Conservation (phyloP, 2,888 invertebrate genomes). For the Eupithecia subumbrata region DNA sequence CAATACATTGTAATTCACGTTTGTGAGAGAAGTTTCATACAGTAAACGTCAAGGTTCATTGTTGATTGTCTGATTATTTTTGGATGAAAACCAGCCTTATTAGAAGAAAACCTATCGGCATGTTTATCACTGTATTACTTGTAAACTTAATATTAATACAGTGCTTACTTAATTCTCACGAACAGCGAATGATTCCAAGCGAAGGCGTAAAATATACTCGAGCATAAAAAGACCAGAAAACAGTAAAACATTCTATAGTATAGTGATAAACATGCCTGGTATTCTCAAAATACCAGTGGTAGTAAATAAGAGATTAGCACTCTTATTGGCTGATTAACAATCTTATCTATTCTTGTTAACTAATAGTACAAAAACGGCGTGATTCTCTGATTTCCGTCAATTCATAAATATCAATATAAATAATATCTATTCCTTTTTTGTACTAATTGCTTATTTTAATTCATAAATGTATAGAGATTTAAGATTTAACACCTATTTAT, state of each 20-base stretch:
- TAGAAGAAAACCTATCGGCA: not conserved
- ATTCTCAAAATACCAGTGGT: slow-evolving; percentile 39
- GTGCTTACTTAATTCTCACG: not conserved
- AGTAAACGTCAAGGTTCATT: not conserved
- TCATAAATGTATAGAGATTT: slow-evolving; percentile 46
- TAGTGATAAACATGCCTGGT: slow-evolving; percentile 42
- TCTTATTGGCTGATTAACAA: slow-evolving; percentile 11
- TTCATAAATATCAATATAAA: slow-evolving; percentile 14
- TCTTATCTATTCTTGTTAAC: slow-evolving; percentile 21
- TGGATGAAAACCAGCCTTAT: not conserved
- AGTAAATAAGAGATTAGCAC: slow-evolving; percentile 18
- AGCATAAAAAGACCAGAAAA: not conserved
- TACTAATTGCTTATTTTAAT: slow-evolving; percentile 51
- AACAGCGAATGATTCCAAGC: not conserved
- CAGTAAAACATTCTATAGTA: not conserved
- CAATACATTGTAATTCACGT: not conserved
- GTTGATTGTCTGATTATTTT: not conserved
- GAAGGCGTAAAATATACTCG: not conserved
- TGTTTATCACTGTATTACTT: not conserved
- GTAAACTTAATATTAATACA: not conserved
- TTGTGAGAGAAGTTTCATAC: not conserved
- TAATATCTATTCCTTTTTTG: slow-evolving; percentile 45
- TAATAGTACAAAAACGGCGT: slow-evolving; percentile 47
- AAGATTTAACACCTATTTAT: slow-evolving; percentile 48
- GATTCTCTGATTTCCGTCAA: slow-evolving; percentile 33